Evolutionary conservation across 2,888 invertebrate species (phyloP).

Genomic region (Chrysotoxum bicinctum): DNA sequence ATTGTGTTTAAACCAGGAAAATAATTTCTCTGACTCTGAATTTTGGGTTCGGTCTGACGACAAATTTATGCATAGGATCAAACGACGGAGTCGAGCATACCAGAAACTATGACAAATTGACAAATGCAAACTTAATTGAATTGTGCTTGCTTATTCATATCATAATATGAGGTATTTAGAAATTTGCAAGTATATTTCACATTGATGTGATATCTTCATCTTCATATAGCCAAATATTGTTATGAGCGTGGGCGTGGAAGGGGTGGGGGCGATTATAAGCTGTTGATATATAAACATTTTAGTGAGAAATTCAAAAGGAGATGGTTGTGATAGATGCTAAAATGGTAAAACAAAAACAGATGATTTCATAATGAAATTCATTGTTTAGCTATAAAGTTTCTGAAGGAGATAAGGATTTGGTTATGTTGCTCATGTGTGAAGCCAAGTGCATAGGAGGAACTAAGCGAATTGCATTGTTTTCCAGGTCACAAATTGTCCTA

Average conservation of each 20-base stretch:
- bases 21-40: conserved; percentile 1
- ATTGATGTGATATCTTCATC: neutral
- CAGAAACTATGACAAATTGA: conserved; percentile 31
- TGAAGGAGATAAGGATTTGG: too few species aligned
- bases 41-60: conserved; percentile 1
- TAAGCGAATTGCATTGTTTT: too few species aligned
- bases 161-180: neutral
- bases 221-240: neutral
- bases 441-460: too few species aligned
- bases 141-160: conserved; percentile 9
- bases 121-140: conserved; percentile 26
- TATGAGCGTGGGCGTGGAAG: too few species aligned
- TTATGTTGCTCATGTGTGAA: too few species aligned
- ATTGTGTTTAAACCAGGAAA: neutral
- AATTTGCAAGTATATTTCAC: neutral
- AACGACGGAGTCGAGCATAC: neutral
- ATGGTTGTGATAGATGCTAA: neutral
- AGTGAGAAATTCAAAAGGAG: neutral
- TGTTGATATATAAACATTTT: neutral
- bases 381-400: neutral
- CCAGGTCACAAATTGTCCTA: too few species aligned
- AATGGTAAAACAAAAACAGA: neutral
- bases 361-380: neutral
- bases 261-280: too few species aligned
- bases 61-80: conserved; percentile 14